Percentiles rank a stretch among this genome's conserved stretches.
phyloP scores from a whole-genome alignment of 1,140 invertebrate species.

The Venustaconcha ellipsiformis region DNA sequence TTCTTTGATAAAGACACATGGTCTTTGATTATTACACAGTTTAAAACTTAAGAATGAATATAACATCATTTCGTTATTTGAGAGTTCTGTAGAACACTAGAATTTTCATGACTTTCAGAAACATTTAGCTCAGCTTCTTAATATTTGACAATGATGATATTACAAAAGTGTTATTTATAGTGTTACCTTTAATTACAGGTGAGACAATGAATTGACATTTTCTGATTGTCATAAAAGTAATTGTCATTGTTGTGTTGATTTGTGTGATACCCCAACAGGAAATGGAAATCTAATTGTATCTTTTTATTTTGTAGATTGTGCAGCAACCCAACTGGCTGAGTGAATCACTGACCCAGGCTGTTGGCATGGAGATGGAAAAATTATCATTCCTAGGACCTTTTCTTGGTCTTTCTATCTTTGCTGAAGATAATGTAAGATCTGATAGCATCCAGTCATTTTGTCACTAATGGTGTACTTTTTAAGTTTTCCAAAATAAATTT shows the following conservation, averaged over 20 bases:
- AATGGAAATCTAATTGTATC: background rate
- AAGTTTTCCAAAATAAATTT: no score
- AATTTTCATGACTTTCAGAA: background rate
- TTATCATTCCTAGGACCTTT: constrained; percentile 91
- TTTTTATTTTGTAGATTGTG: constrained; percentile 59
- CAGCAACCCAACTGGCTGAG: constrained; percentile 82
- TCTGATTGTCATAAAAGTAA: background rate
- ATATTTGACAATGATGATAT: background rate
- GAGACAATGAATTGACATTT: background rate
- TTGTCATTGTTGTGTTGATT: background rate
- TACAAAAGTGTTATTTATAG: background rate
- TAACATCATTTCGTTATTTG: no score
- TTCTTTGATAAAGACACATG: no score
- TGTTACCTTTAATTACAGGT: background rate
- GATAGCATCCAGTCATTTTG: background rate
- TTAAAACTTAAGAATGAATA: no score
- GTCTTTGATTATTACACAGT: no score
- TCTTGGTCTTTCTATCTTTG: constrained; percentile 89
- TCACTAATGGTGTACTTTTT: no score
- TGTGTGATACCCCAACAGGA: background rate
- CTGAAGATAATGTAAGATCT: constrained; percentile 84
- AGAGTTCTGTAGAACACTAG: no score
- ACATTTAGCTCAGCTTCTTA: background rate
- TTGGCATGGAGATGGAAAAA: constrained; percentile 79
- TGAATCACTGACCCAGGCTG: constrained; percentile 75